Percentiles rank a stretch among this genome's conserved stretches.
Conservation (phyloP, 1,140 invertebrate genomes). For the Lanistes nyassanus region DNA sequence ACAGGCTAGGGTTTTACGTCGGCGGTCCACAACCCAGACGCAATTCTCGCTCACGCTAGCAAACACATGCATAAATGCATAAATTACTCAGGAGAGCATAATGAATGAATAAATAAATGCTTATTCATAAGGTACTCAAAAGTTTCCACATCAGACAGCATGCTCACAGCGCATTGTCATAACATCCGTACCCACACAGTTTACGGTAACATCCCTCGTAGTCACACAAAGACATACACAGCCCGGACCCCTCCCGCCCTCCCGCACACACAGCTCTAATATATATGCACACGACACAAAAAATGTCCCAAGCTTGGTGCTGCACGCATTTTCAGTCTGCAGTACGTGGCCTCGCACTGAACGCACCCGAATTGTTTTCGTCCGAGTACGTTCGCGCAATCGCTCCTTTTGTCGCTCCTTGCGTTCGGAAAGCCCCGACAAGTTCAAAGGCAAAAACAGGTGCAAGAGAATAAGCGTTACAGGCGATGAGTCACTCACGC, state of each 20-base stretch:
- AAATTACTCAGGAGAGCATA: no score
- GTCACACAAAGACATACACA: conserved; percentile 1
- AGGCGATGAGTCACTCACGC: background rate
- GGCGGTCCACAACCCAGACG: no score
- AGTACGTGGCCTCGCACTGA: conserved; percentile 13
- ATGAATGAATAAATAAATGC: no score
- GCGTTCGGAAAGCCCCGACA: background rate
- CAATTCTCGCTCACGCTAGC: no score
- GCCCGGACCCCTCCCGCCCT: background rate
- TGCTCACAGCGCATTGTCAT: no score
- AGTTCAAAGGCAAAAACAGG: background rate
- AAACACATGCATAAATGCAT: no score
- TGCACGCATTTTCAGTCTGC: conserved; percentile 3
- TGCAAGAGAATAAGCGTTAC: background rate
- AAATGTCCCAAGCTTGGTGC: background rate
- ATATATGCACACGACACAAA: background rate
- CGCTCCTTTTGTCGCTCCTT: background rate
- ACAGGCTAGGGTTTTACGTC: no score
- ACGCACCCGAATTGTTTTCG: background rate
- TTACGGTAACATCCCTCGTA: no score
- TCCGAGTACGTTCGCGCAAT: background rate
- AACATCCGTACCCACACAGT: no score
- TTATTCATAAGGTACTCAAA: no score
- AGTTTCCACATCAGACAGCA: no score
- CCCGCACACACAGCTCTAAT: background rate